Conservation (phyloP, 2,888 invertebrate species). For the Tiphia femorata region DNA sequence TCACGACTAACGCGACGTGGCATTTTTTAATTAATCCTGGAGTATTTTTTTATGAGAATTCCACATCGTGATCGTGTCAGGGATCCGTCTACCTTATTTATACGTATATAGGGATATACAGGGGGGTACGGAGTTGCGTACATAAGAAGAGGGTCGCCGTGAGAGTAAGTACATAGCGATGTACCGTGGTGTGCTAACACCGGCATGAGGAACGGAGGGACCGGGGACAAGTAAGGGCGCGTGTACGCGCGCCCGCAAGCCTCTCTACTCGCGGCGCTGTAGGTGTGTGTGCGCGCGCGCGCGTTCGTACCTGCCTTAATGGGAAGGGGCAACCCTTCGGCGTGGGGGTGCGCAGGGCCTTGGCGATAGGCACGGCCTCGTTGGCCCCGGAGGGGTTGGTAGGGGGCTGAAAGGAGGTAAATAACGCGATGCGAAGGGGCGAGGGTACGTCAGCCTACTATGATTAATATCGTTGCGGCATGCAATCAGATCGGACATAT, state of each 20-base stretch:
- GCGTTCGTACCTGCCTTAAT: neutral
- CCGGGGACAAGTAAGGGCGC: too few relatives aligned
- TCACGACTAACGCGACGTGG: slow-evolving; percentile 40
- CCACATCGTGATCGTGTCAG: slow-evolving; percentile 48
- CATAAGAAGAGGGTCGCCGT: neutral
- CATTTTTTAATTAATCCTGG: slow-evolving; percentile 62
- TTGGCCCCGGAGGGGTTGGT: slow-evolving; percentile 43
- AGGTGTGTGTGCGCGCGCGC: neutral
- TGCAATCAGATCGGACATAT: slow-evolving; percentile 70
- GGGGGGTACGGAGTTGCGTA: neutral
- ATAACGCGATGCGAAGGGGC: slow-evolving; percentile 60
- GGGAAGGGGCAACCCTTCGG: slow-evolving; percentile 28
- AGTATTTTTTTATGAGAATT: slow-evolving; percentile 61
- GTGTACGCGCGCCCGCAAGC: neutral
- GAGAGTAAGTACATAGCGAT: neutral
- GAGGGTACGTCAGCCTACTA: slow-evolving; percentile 70
- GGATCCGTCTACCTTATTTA: slow-evolving; percentile 20
- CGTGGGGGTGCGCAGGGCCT: slow-evolving; percentile 23
- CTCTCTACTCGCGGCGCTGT: too few relatives aligned
- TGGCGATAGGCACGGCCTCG: slow-evolving; percentile 33
- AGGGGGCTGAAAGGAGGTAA: slow-evolving; percentile 55
- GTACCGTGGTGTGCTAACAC: neutral
- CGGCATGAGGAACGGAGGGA: too few relatives aligned
- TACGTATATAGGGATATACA: neutral
- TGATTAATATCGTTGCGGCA: slow-evolving; percentile 72